Percentiles rank a stretch among this genome's conserved stretches.
Evolutionary conservation across 2,888 invertebrate genomes (phyloP).

Genomic region (Melolontha melolontha): DNA sequence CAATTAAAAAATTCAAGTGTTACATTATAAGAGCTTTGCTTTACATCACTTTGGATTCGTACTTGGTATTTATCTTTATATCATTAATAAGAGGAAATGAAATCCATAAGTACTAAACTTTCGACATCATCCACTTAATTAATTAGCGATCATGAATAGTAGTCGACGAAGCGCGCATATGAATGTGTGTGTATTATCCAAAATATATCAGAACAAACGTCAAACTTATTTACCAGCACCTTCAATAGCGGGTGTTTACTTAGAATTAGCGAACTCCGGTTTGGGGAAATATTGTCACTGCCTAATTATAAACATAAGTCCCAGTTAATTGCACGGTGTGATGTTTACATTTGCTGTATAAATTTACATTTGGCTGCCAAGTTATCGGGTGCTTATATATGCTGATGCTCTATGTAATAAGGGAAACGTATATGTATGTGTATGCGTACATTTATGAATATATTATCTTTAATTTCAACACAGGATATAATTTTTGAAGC

Average conservation of each 20-base stretch:
- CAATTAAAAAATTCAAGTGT: too few relatives aligned
- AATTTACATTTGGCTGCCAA: slow-evolving; percentile 63
- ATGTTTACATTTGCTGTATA: slow-evolving; percentile 62
- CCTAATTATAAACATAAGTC: slow-evolving; percentile 65
- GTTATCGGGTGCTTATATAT: slow-evolving; percentile 59
- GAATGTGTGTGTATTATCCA: not conserved
- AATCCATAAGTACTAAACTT: not conserved
- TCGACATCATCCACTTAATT: not conserved
- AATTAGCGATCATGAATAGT: slow-evolving; percentile 4
- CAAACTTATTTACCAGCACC: slow-evolving; percentile 28
- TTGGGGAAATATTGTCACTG: slow-evolving; percentile 64
- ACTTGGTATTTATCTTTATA: too few relatives aligned
- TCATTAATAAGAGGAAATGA: too few relatives aligned
- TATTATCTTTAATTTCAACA: too few relatives aligned
- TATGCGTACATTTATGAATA: too few relatives aligned
- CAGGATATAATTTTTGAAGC: too few relatives aligned
- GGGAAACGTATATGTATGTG: too few relatives aligned
- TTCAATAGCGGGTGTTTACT: slow-evolving; percentile 56
- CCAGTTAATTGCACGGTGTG: slow-evolving; percentile 62
- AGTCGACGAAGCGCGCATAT: not conserved
- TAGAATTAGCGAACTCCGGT: slow-evolving; percentile 64
- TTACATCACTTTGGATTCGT: too few relatives aligned
- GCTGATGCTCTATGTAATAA: too few relatives aligned
- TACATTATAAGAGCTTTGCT: too few relatives aligned
- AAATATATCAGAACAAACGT: slow-evolving; percentile 31